Conservation (phyloP, 2,888 invertebrate species). For the Oxycera nigricornis region DNA sequence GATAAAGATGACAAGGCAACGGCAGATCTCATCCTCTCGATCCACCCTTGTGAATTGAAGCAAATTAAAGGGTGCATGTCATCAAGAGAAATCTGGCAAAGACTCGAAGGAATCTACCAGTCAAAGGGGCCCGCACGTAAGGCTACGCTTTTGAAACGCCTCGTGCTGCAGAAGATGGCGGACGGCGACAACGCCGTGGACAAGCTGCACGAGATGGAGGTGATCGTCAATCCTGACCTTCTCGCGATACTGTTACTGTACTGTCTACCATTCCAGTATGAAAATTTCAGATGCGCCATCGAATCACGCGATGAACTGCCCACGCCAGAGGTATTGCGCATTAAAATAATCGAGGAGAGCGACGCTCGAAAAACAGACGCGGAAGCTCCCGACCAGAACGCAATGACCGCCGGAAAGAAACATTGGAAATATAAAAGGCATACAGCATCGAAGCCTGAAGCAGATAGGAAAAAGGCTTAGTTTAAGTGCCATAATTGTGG, state of each 20-base stretch:
- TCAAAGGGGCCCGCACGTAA: constrained; percentile 57
- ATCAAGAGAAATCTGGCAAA: constrained; percentile 55
- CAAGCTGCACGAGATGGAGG: constrained; percentile 51
- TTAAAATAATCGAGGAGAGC: constrained; percentile 53
- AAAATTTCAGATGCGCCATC: constrained; percentile 53
- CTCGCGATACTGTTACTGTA: constrained; percentile 53
- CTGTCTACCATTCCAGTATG: constrained; percentile 51
- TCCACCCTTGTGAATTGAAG: constrained; percentile 49
- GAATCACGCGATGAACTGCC: constrained; percentile 53
- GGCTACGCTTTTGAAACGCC: constrained; percentile 55
- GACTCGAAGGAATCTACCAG: constrained; percentile 52
- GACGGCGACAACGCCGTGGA: constrained; percentile 54
- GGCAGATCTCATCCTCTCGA: neutral
- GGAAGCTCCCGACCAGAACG: neutral
- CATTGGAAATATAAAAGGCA: too few species aligned
- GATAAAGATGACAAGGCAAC: neutral
- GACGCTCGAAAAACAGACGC: constrained; percentile 40
- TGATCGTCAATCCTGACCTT: constrained; percentile 50
- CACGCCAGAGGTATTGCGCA: constrained; percentile 50
- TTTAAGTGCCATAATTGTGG: neutral
- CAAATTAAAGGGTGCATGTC: constrained; percentile 49
- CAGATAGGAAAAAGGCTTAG: too few species aligned
- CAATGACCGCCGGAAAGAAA: neutral
- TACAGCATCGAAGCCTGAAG: too few species aligned
- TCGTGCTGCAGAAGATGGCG: constrained; percentile 53